Conservation (phyloP, 2,113 vertebrate genomes). For the Coryphaenoides rupestris region DNA sequence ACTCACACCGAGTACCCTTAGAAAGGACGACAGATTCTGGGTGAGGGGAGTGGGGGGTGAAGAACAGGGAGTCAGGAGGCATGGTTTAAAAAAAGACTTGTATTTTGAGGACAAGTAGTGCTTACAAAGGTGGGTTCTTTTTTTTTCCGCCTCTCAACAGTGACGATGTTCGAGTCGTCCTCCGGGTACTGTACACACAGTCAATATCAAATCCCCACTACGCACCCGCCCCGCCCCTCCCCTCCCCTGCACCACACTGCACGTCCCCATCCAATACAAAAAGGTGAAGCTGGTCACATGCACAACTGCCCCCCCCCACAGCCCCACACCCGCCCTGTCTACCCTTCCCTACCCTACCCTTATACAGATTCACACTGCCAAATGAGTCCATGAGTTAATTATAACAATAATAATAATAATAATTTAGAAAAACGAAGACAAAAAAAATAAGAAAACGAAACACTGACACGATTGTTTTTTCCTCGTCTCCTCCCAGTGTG, state of each 20-base stretch:
- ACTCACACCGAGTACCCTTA: no score
- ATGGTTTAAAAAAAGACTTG: constrained; percentile 75
- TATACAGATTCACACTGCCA: constrained; percentile 59
- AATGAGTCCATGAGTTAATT: constrained; percentile 67
- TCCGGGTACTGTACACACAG: constrained; percentile 73
- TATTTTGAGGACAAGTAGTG: constrained; percentile 88
- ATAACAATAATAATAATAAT: constrained; percentile 46
- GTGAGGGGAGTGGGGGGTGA: no score
- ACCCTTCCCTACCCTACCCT: constrained; percentile 29
- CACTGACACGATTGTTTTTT: constrained; percentile 56
- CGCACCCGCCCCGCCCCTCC: constrained; percentile 35
- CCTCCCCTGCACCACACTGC: constrained; percentile 49
- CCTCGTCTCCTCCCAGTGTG: constrained; percentile 35
- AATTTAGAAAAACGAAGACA: neutral
- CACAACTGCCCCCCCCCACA: constrained; percentile 70
- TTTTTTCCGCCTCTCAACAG: constrained; percentile 45
- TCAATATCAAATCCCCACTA: constrained; percentile 71
- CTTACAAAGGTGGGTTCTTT: constrained; percentile 81
- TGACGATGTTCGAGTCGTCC: constrained; percentile 75
- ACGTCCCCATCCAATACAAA: constrained; percentile 77
- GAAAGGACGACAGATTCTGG: no score
- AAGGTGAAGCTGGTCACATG: constrained; percentile 84
- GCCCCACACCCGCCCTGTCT: neutral
- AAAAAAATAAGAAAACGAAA: constrained; percentile 49
- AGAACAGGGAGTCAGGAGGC: constrained; percentile 38